Base-by-base conservation (phyloP, 2,888 invertebrate genomes). In the Eustalomyia histrio region DNA sequence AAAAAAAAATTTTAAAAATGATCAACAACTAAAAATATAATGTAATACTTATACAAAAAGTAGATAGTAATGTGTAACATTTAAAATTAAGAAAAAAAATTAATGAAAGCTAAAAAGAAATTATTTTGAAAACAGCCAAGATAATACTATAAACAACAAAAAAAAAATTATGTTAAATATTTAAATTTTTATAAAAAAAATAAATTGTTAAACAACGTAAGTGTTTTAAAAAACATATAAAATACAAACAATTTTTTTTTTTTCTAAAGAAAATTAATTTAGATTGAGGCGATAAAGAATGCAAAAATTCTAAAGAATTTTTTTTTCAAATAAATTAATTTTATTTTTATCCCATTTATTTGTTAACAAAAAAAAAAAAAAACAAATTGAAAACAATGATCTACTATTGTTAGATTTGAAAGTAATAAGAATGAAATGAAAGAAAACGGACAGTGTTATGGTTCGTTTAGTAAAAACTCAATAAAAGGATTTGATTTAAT, bases 181-280 rank as follows among this genome's bases (percentile, higher is more conserved):
- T 55, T 67, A 67, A 80, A 65, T 60, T 39, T 33, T 39, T 18
- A 60, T 6, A 29, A 6, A 55, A 57, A 21, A 43, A 73, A 68
- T 63, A 68, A 64, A 53, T 73, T 73, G 74, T 78, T 75, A 78
- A 78, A 78, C 67, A 81, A 78, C 71, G 81, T 81, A 81, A 81
- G 81, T 81, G 78, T 33, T 73, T 61, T 17, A 12, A 16, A 68
- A 63, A 63, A 33, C 17, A 68, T n/a, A 39, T 1, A 14, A 39
- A 39, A 39, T 39, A 2, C 14, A 39, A 39, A 52, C 4, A 18
- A n/a, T n/a, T 21, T 21, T 21, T 21, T 21, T 21, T 24, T 47
- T 47, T 35, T 43, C 21, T 8, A 61, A 47, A 39, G 39, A 50
- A 43, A 47, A 65, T 29, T 6, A 64, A 52, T 18, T 47, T 47